Evolutionary conservation across 2,797 vertebrate species (phyloP).

Genomic region (Muscicapa striata): DNA sequence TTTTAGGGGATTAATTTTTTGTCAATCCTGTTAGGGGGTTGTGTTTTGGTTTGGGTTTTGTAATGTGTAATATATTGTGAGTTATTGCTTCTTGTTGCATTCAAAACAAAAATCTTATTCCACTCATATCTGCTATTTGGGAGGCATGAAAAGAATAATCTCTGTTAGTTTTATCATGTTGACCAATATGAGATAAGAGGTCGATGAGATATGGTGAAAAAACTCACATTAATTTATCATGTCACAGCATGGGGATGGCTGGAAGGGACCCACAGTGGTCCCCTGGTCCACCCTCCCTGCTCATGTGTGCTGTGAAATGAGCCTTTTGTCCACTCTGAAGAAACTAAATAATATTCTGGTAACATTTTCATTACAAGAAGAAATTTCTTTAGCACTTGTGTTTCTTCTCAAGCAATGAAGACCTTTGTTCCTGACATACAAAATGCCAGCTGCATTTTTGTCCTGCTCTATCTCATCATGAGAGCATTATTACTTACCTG

Average conservation of each 20-base stretch:
- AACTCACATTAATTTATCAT: neutral
- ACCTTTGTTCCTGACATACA: conserved; percentile 22
- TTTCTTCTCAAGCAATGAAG: conserved; percentile 37
- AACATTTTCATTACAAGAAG: neutral
- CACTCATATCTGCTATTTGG: neutral
- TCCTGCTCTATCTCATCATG: neutral
- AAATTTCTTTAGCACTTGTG: neutral
- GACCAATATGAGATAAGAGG: neutral
- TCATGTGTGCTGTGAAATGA: neutral
- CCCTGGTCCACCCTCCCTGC: neutral
- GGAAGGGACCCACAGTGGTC: neutral
- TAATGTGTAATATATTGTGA: accelerated
- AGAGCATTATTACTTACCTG: neutral
- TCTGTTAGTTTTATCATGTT: neutral
- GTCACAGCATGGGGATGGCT: neutral
- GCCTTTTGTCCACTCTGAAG: conserved; percentile 6
- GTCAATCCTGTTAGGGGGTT: neutral
- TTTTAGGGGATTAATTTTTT: neutral
- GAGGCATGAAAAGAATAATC: neutral
- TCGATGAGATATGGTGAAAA: neutral
- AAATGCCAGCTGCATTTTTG: neutral
- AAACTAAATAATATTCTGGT: conserved; percentile 1
- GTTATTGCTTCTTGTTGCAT: neutral
- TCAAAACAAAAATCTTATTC: neutral
- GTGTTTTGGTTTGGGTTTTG: neutral